phyloP scores from a whole-genome alignment of 1,140 invertebrate species.

The Xylocopa sonorina region DNA sequence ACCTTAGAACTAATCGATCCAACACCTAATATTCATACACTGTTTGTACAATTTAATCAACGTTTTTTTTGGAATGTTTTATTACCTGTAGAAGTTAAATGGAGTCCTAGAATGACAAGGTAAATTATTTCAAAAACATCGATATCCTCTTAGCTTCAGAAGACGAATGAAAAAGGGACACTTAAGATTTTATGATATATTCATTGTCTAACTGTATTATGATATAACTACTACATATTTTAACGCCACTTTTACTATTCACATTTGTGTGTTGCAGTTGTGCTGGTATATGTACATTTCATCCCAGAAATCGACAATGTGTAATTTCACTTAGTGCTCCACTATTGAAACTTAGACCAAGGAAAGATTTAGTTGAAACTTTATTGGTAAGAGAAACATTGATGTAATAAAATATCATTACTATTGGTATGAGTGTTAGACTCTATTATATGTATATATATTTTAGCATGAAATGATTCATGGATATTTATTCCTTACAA shows the following conservation, averaged over 20 bases:
- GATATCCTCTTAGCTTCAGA: too few species aligned
- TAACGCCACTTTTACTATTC: constrained; percentile 18
- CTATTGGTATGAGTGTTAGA: constrained; percentile 7
- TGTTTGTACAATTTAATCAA: constrained; percentile 94
- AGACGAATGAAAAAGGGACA: too few species aligned
- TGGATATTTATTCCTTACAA: constrained; percentile 95
- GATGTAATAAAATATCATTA: constrained; percentile 20
- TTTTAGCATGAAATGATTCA: constrained; percentile 99
- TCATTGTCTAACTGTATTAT: too few species aligned
- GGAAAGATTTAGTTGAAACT: constrained; percentile 97
- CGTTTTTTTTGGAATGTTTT: constrained; percentile 93
- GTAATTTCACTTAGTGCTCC: constrained; percentile 94
- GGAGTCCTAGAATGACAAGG: constrained; percentile 97
- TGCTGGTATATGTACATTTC: constrained; percentile 92
- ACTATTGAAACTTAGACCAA: constrained; percentile 93
- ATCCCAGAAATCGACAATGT: constrained; percentile 89
- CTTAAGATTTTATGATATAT: too few species aligned
- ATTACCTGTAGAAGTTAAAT: constrained; percentile 91
- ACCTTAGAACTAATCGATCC: constrained; percentile 95
- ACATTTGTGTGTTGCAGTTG: constrained; percentile 81
- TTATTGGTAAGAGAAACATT: constrained; percentile 85
- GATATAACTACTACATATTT: background rate
- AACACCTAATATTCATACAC: constrained; percentile 92
- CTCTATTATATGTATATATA: constrained; percentile 23
- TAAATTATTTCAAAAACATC: constrained; percentile 80